Conservation (phyloP, 2,797 vertebrate species). For the Aeoliscus strigatus region DNA sequence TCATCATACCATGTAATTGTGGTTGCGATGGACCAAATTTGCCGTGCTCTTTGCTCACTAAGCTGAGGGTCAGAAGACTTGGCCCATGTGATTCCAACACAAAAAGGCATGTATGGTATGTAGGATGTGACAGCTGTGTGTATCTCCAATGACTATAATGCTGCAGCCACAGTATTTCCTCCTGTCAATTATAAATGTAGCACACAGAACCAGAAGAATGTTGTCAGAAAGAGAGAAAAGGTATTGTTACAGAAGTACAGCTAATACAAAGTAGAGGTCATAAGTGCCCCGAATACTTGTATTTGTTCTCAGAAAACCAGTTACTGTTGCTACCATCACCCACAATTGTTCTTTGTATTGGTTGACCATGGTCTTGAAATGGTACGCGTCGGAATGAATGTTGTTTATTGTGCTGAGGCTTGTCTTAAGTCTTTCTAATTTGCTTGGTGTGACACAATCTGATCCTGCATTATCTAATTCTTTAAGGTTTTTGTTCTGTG, state of each 20-base stretch:
- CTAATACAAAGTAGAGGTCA: constrained; percentile 14
- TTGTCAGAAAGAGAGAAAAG: too few relatives aligned
- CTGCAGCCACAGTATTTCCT: not conserved
- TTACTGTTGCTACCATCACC: constrained; percentile 19
- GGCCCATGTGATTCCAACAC: constrained; percentile 56
- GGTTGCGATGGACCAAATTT: constrained; percentile 52
- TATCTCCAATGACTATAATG: not conserved
- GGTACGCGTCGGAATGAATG: constrained; percentile 36
- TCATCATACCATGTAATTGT: constrained; percentile 27
- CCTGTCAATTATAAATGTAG: too few relatives aligned
- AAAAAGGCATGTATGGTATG: constrained; percentile 18
- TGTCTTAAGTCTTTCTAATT: constrained; percentile 65
- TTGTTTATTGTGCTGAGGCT: constrained; percentile 61
- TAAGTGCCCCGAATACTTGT: constrained; percentile 1
- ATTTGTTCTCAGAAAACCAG: constrained; percentile 11
- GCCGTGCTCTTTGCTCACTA: constrained; percentile 37
- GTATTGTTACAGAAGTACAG: not conserved
- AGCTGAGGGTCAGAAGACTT: constrained; percentile 61
- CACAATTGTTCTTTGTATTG: constrained; percentile 57
- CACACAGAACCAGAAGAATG: too few relatives aligned
- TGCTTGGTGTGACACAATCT: constrained; percentile 59
- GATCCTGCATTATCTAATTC: constrained; percentile 52
- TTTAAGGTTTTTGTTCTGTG: constrained; percentile 52
- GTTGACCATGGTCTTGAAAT: constrained; percentile 21
- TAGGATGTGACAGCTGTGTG: constrained; percentile 5